Evolutionary conservation across 2,797 vertebrate species (phyloP).

Genomic region (Sciurus carolinensis): DNA sequence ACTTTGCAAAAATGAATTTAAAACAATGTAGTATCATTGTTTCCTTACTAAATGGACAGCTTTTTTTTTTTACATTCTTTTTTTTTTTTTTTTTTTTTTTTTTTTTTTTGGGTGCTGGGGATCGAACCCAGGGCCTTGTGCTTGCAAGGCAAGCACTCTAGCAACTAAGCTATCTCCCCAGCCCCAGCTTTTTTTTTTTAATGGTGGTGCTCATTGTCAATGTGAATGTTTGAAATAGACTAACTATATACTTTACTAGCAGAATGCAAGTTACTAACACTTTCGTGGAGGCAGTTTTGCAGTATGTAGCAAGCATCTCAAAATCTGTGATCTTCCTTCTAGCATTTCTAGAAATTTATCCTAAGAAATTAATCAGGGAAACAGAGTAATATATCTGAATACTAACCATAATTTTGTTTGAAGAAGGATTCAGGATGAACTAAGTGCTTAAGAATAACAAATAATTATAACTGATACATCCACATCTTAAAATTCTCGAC

Average conservation of each 20-base stretch:
- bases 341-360: conserved; percentile 55
- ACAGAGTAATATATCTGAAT: conserved; percentile 52
- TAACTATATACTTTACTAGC: not conserved
- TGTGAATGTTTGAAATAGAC: not conserved
- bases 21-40: not conserved
- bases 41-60: not conserved
- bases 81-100: not conserved
- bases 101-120: too few species aligned
- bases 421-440: conserved; percentile 56
- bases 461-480: conserved; percentile 1
- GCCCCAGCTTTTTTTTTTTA: too few species aligned
- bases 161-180: too few species aligned
- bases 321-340: conserved; percentile 51
- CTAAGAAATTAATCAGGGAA: conserved; percentile 57
- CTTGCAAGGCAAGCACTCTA: too few species aligned
- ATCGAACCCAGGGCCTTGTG: too few species aligned
- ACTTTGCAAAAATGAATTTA: conserved; percentile 34
- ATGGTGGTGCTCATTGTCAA: not conserved
- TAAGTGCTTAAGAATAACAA: conserved; percentile 57
- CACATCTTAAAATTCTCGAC: conserved; percentile 63
- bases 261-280: not conserved
- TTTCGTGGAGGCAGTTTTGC: conserved; percentile 44
- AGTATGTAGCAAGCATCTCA: not conserved
- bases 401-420: conserved; percentile 59
- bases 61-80: not conserved